Evolutionary conservation across 92 coral and sea anemone species (phyloP), one percentile per base, ranked within the genome.

Genomic region (Parazoanthus atlanticus): DNA sequence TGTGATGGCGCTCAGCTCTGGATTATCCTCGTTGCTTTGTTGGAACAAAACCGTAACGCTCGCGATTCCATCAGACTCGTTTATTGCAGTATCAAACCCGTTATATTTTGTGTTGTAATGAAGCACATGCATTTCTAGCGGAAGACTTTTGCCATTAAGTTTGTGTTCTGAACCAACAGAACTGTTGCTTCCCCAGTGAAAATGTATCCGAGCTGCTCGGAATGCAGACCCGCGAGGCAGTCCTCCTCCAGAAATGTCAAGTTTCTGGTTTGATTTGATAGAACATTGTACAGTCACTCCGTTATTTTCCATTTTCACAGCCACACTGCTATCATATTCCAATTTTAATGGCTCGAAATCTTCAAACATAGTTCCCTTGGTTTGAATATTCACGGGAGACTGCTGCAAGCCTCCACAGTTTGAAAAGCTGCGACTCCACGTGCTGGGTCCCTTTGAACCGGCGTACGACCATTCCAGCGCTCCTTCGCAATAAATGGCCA

Each of bases 51-150:
- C 93, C 12, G 97, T 89, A 17, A 95, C 33, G 0, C 92, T 91
- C 32, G 88, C 93, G 11, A 95, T 81, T 17, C 98, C 98, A 65
- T 93, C 96, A 47, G 56, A 34, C 46, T 90, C 54, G 33, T 29
- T 72, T 88, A 72, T 15, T 31, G 96, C 96, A 10, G 13, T 78
- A 31, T 91, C 76, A 58, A 47, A 52, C 79, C 81, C 89, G 8
- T 89, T 73, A 52, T 92, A 93, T 26, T 92, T 94, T 26, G 81
- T 88, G 90, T 90, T 96, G 80, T 81, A 93, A 81, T 95, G 96
- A 30, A 95, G 92, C 65, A 97, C 86, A 9, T 97, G 95, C 88
- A 95, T 88, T 89, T 97, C 99, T 92, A 97, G 87, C 54, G 99
- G 93, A 73, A 79, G 92, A 70, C 90, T 88, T 76, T 76, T 85